These are phyloP conservation scores for Pseudoatta argentina DNA, from an alignment of 1,140 invertebrate species.

Conservation along the genomic window DNA sequence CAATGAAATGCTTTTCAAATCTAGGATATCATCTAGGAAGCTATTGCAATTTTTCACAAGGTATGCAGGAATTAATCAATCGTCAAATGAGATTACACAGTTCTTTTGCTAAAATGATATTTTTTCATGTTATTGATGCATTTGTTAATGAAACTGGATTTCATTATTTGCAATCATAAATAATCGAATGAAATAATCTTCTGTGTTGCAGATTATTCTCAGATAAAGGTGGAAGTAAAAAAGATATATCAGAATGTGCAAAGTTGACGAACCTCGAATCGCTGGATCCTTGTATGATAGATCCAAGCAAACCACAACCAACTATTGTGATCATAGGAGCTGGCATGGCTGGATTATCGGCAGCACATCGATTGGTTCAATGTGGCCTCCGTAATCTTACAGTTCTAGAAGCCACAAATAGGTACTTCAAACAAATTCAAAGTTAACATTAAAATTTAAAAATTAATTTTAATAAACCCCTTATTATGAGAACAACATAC, in stretches of 20 bases:
- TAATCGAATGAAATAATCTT: not conserved
- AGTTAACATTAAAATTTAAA: not conserved
- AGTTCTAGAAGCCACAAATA: conserved; percentile 91
- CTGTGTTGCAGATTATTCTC: conserved; percentile 74
- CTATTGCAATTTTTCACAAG: conserved; percentile 70
- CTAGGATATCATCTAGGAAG: conserved; percentile 62
- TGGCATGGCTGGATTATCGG: conserved; percentile 92
- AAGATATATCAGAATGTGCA: conserved; percentile 74
- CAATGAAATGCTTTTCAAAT: conserved; percentile 81
- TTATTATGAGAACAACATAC: no score
- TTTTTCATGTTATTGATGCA: not conserved
- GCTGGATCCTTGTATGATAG: conserved; percentile 86
- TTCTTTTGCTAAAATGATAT: not conserved
- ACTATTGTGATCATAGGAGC: conserved; percentile 91
- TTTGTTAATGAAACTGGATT: not conserved
- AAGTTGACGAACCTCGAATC: conserved; percentile 74
- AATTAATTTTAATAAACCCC: not conserved
- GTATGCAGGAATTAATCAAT: conserved; percentile 58
- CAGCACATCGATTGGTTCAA: conserved; percentile 89
- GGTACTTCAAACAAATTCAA: conserved; percentile 82
- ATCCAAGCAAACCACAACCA: conserved; percentile 88
- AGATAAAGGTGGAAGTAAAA: conserved; percentile 64
- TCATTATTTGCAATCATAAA: not conserved
- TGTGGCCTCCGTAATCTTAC: conserved; percentile 90
- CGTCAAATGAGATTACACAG: not conserved